Percentiles rank a stretch among this genome's conserved stretches.
Conservation (phyloP, 2,113 vertebrate species). For the Burhinus oedicnemus region DNA sequence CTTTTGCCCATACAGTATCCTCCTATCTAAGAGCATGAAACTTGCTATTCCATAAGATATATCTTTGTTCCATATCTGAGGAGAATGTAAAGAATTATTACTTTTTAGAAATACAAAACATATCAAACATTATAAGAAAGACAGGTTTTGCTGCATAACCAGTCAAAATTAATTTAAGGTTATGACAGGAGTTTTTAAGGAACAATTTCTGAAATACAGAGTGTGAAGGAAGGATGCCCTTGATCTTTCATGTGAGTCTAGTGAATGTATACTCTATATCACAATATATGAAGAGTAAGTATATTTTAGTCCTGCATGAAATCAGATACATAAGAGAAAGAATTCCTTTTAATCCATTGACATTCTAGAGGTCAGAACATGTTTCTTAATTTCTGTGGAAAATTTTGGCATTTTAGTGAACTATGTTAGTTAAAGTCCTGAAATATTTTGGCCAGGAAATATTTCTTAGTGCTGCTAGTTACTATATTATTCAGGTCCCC, state of each 20-base stretch:
- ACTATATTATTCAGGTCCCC: background rate
- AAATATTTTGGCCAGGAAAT: background rate
- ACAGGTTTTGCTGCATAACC: background rate
- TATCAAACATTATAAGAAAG: background rate
- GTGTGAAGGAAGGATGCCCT: background rate
- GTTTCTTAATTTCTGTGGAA: background rate
- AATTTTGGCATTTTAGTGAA: background rate
- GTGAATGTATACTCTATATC: background rate
- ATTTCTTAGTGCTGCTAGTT: background rate
- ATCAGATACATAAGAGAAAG: background rate
- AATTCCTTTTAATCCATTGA: background rate
- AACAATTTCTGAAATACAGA: background rate
- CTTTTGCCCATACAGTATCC: background rate
- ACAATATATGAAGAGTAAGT: background rate
- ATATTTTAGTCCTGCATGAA: background rate
- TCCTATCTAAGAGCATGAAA: background rate
- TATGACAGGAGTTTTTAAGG: background rate
- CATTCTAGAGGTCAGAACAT: background rate
- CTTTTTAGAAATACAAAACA: background rate
- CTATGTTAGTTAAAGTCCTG: background rate
- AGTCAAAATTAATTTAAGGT: background rate
- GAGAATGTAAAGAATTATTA: background rate
- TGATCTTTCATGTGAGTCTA: background rate
- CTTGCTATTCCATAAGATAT: background rate
- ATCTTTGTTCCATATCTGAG: background rate